Percentiles rank a stretch among this genome's conserved stretches.
These are phyloP conservation scores for Rosalia funebris DNA, from an alignment of 2,888 invertebrate genomes.

Conservation along the genomic window DNA sequence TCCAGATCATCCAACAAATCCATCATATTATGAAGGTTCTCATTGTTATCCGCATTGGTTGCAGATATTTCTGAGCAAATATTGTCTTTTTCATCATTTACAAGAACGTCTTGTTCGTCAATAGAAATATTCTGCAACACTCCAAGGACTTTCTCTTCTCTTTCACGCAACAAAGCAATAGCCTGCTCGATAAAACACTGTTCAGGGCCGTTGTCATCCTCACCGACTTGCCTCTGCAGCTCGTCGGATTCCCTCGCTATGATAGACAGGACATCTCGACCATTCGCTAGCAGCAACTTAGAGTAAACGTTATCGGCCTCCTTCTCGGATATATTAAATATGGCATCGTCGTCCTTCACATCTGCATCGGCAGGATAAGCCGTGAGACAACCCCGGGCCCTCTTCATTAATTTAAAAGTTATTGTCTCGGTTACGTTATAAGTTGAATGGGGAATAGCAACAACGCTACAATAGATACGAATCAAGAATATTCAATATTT, in stretches of 20 bases:
- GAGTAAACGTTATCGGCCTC: slow-evolving; percentile 72
- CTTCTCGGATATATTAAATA: slow-evolving; percentile 66
- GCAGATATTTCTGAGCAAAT: background rate
- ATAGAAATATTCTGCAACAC: background rate
- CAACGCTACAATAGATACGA: slow-evolving; percentile 70
- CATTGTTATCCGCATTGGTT: background rate
- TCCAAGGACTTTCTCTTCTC: slow-evolving; percentile 62
- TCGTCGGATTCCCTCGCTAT: slow-evolving; percentile 79
- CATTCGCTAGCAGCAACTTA: slow-evolving; percentile 80
- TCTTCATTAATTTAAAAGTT: slow-evolving; percentile 82
- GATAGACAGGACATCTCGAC: slow-evolving; percentile 75
- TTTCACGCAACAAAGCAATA: slow-evolving; percentile 71
- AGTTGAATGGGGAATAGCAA: slow-evolving; percentile 66
- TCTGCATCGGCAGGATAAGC: slow-evolving; percentile 67
- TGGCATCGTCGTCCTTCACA: slow-evolving; percentile 51
- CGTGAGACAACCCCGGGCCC: slow-evolving; percentile 68
- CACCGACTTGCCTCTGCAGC: slow-evolving; percentile 70
- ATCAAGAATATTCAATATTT: background rate
- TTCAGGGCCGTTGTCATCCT: slow-evolving; percentile 82
- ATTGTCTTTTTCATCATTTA: background rate
- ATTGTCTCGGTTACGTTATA: slow-evolving; percentile 74
- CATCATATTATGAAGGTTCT: background rate
- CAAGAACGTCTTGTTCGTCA: background rate
- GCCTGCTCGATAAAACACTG: slow-evolving; percentile 88
- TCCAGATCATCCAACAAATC: slow-evolving; percentile 7